Evolutionary conservation across 2,888 invertebrate genomes (phyloP).

Genomic region (Chamaedrilus cognettii): DNA sequence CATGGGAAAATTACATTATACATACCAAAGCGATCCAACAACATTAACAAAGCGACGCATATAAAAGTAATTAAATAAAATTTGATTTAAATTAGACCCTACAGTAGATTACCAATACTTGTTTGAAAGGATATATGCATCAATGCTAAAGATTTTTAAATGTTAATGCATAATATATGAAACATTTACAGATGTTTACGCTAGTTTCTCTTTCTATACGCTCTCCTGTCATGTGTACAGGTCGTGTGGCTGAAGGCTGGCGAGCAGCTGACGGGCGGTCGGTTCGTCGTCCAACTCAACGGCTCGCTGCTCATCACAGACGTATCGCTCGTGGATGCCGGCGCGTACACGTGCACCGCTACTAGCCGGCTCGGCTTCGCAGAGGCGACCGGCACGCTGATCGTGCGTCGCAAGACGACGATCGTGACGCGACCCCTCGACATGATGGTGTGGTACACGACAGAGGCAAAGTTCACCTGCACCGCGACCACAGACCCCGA

Average conservation of each 20-base stretch:
- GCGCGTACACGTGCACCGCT: too few relatives aligned
- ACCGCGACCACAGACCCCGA: conserved; percentile 90
- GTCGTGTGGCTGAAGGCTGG: conserved; percentile 72
- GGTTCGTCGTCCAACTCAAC: conserved; percentile 32
- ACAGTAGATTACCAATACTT: too few relatives aligned
- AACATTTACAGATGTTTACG: neutral
- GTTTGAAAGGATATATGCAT: too few relatives aligned
- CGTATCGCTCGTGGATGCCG: conserved; percentile 85
- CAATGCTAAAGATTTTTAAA: too few relatives aligned
- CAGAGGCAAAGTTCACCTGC: conserved; percentile 85
- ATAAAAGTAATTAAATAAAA: too few relatives aligned
- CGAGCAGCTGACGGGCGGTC: conserved; percentile 41
- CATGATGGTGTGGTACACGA: conserved; percentile 88
- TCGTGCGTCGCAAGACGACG: conserved; percentile 43
- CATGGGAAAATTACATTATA: too few relatives aligned
- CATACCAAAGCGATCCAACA: too few relatives aligned
- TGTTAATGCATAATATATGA: too few relatives aligned
- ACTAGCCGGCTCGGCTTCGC: conserved; percentile 87
- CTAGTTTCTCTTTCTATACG: neutral
- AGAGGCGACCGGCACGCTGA: conserved; percentile 76
- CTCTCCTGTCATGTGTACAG: too few relatives aligned
- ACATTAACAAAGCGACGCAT: too few relatives aligned
- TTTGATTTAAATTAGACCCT: too few relatives aligned
- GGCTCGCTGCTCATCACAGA: conserved; percentile 50
- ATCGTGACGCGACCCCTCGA: conserved; percentile 78